Evolutionary conservation across 2,797 vertebrate species (phyloP), one percentile per base, ranked within the genome.

Genomic region (Hylomyscus alleni): DNA sequence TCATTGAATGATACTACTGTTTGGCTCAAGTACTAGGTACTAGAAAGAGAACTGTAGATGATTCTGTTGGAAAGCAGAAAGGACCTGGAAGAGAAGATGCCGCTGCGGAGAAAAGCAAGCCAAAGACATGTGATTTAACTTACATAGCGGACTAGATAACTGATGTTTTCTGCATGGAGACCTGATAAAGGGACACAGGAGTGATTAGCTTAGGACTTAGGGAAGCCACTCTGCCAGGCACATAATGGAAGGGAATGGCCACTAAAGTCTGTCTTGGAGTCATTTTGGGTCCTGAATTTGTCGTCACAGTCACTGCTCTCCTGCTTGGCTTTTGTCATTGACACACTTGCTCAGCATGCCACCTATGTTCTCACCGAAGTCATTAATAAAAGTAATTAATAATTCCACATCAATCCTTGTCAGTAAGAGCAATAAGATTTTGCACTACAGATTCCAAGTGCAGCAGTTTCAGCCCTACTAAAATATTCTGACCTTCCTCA

Each of bases 371-470:
- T 94, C 89, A 84, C 83, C 60, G 20, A 95, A 96, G 86, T 94
- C 95, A 97, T 96, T 97, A 96, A 97, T 91, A 93, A 96, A 97
- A 85, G 89, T 90, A 97, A 97, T 97, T 96, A 95, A 96, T 97
- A 97, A 95, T 94, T 94, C 84, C n/a, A 22, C 82, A 81, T 93
- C 89, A 93, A 92, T 95, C 90, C 69, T 95, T 96, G 93, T 96
- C 91, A 94, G 69, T 10, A 17, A 96, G 31, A 96, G 58, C 76
- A 89, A 62, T 58, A 44, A 90, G 65, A 92, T 75, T 96, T 44
- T 95, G 85, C 90, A 96, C 4, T 92, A 80, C 52, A 56, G 34
- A 96, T 96, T 96, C 65, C 47, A 29, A 73, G 76, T 84, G 67
- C 58, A 44, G 82, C 62, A 83, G 84, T 76, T 95, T 93, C 31